These are phyloP conservation scores for Pomacea canaliculata DNA, from an alignment of 2,888 invertebrate species.

Conservation along the genomic window DNA sequence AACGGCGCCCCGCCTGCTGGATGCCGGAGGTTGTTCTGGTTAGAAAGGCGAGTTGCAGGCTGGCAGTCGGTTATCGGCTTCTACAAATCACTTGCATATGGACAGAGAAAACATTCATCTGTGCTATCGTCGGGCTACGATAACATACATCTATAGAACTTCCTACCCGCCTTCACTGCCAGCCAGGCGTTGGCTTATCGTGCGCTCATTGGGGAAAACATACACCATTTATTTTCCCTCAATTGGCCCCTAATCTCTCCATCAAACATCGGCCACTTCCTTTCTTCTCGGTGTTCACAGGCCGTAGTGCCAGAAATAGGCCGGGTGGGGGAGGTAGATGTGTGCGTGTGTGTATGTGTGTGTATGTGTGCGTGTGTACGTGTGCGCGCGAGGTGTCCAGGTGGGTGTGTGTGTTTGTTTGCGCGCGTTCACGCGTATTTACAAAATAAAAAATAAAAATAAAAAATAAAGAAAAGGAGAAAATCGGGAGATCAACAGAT, in stretches of 20 bases:
- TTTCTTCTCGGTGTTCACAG: not conserved
- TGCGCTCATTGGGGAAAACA: constrained; percentile 3
- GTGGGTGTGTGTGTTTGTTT: not conserved
- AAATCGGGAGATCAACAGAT: no score
- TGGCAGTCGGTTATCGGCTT: not conserved
- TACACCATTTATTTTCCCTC: constrained; percentile 18
- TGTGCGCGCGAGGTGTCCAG: not conserved
- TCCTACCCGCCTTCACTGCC: not conserved
- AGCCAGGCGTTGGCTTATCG: constrained; percentile 3
- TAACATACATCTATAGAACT: not conserved
- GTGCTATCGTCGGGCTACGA: constrained; percentile 8
- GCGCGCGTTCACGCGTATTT: no score
- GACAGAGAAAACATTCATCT: constrained; percentile 23
- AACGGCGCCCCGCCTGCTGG: no score
- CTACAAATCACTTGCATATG: constrained; percentile 3
- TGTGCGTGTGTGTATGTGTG: not conserved
- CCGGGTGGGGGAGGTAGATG: not conserved
- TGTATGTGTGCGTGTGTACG: not conserved
- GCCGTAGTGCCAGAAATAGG: not conserved
- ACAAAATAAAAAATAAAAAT: no score
- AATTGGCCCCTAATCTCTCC: constrained; percentile 7
- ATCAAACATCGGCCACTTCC: not conserved
- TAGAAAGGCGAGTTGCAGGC: no score
- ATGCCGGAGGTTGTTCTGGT: no score
- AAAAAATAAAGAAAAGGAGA: no score